Conservation (phyloP, 2,113 vertebrate species). For the Neoarius graeffei region DNA sequence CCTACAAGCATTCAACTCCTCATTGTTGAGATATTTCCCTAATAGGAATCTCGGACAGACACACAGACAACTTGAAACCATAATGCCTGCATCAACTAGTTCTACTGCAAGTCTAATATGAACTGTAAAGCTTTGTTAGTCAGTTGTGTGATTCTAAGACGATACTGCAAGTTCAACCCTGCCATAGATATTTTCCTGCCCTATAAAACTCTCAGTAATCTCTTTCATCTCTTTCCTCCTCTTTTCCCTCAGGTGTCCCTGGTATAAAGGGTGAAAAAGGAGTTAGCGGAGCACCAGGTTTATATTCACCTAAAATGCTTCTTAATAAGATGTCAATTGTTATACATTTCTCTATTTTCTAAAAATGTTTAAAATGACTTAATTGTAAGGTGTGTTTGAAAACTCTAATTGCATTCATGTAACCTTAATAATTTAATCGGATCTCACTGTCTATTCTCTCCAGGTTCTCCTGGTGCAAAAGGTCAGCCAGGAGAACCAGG, state of each 20-base stretch:
- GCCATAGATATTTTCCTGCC: background rate
- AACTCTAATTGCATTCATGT: background rate
- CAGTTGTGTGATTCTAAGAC: background rate
- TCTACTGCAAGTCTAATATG: background rate
- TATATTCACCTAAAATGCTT: constrained; percentile 4
- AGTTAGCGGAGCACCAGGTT: constrained; percentile 25
- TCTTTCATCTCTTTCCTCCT: background rate
- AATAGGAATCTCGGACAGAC: background rate
- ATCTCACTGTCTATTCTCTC: background rate
- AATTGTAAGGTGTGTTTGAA: background rate
- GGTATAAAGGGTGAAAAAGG: constrained; percentile 43
- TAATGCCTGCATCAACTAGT: background rate
- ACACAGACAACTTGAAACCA: background rate
- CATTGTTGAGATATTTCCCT: background rate
- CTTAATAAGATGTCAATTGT: background rate
- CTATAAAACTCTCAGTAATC: background rate
- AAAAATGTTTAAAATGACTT: background rate
- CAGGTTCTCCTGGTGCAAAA: constrained; percentile 5
- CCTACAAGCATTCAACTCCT: background rate
- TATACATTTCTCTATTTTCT: background rate
- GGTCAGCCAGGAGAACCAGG: constrained; percentile 35
- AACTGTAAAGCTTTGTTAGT: background rate
- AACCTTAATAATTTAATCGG: background rate
- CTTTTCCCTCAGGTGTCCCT: background rate
- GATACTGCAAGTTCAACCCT: background rate